A percentile compares a stretch with the other conserved stretches of the same genome.
phyloP scores from a whole-genome alignment of 2,888 invertebrate species.

The Copidosoma aretas region DNA sequence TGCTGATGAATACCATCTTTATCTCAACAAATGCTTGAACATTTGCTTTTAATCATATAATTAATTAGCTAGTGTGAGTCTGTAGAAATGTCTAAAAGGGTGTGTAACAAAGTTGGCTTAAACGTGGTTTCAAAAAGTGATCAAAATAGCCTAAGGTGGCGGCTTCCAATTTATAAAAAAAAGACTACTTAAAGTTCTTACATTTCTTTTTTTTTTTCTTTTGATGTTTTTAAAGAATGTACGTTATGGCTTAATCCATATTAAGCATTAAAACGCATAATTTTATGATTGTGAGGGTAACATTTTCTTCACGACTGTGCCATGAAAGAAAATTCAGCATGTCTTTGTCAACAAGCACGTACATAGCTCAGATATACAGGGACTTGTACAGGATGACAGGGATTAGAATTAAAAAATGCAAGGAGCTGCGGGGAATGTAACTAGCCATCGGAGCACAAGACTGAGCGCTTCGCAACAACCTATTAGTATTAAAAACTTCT shows the following conservation, averaged over 20 bases:
- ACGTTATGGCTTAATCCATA: too few species aligned
- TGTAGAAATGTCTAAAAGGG: conserved; percentile 15
- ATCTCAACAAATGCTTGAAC: conserved; percentile 3
- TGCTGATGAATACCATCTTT: too few species aligned
- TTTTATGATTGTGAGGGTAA: background rate
- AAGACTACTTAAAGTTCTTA: background rate
- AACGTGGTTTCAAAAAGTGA: conserved; percentile 18
- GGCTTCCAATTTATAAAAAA: conserved; percentile 29
- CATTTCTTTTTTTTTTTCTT: too few species aligned
- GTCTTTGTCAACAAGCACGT: background rate
- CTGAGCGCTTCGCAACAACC: conserved; percentile 54
- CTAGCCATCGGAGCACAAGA: conserved; percentile 54
- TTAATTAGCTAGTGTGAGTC: conserved; percentile 1
- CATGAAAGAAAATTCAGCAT: conserved; percentile 18
- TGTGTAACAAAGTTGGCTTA: conserved; percentile 17
- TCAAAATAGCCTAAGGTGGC: conserved; percentile 23
- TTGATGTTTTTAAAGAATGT: too few species aligned
- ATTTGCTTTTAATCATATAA: conserved; percentile 18
- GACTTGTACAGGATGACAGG: conserved; percentile 6
- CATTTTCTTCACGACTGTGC: conserved; percentile 20
- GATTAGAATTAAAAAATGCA: conserved; percentile 45
- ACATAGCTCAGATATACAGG: conserved; percentile 5
- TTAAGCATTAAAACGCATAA: background rate
- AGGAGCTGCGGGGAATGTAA: conserved; percentile 39
- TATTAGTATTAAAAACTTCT: conserved; percentile 41